Evolutionary conservation across 2,113 vertebrate genomes (phyloP), one percentile per base, ranked within the genome.

Genomic region (Todiramphus saurophagus): DNA sequence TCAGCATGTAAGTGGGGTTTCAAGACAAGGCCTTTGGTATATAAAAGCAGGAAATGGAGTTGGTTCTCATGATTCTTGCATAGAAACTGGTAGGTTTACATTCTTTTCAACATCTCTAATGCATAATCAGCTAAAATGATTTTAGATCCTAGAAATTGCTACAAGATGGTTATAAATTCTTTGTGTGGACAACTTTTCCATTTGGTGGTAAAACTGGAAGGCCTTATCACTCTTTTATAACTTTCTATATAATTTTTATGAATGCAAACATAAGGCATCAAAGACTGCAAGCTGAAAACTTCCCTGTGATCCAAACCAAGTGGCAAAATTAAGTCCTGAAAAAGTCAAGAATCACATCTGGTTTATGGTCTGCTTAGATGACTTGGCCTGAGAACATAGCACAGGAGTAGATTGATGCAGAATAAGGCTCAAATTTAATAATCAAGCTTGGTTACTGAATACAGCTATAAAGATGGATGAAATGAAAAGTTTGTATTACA

Each of bases 201-300:
- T 91, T 98, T 91, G 83, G 93, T 95, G 97, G 96, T 97, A 96
- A 98, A 97, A 97, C 95, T 94, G 95, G 94, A 97, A 97, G 96
- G 91, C 75, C 97, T 98, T 98, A 97, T 97, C 97, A 74, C 97
- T 94, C 89, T 97, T 98, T 98, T 97, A 97, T 97, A 97, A 97
- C 96, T 97, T 97, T 97, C 97, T 97, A 97, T 98, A 97, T 98
- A 97, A 98, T 95, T 97, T 98, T 98, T 98, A 98, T 97, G 97
- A 97, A 97, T 27, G 90, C 97, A 96, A 97, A 96, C 95, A 97
- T 96, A 93, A 97, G 17, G 97, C 97, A 98, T 98, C 97, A 98
- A 98, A 98, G 98, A 87, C 84, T 69, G 50, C 33, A 70, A 94
- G 72, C 93, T 97, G 86, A 97, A 97, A 96, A 86, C 68, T 86